These are phyloP conservation scores for Euphonia xanthogaster DNA, from an alignment of 2,797 vertebrate genomes.

Conservation along the genomic window DNA sequence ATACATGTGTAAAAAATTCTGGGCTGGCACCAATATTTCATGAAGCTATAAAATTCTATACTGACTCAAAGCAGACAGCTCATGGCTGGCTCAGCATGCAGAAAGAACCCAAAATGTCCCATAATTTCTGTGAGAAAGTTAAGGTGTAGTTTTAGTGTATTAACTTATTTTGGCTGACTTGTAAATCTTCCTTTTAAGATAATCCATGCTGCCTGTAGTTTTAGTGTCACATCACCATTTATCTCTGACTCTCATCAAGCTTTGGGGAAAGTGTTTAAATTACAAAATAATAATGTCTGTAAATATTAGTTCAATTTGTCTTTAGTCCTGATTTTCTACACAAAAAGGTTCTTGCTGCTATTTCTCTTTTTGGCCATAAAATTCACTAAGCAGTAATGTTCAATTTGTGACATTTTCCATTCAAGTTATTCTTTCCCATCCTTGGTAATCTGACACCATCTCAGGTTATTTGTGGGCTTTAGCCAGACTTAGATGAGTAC, in stretches of 20 bases:
- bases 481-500: not conserved
- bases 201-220: not conserved
- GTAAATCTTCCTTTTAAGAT: not conserved
- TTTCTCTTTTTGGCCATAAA: not conserved
- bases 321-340: not conserved
- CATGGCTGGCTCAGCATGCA: constrained; percentile 61
- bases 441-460: not conserved
- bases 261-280: not conserved
- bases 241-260: not conserved
- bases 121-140: not conserved
- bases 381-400: not conserved
- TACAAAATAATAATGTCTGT: not conserved
- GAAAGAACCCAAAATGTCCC: constrained; percentile 5
- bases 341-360: not conserved
- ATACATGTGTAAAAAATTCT: not conserved
- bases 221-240: not conserved
- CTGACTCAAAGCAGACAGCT: constrained; percentile 68
- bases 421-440: not conserved
- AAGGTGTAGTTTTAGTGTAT: not conserved
- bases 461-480: not conserved
- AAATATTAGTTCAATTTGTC: not conserved
- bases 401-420: not conserved
- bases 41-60: constrained; percentile 61
- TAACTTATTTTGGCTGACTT: not conserved
- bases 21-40: constrained; percentile 22